These are phyloP conservation scores for Rostratula benghalensis DNA, from an alignment of 2,113 vertebrate genomes.

Conservation along the genomic window DNA sequence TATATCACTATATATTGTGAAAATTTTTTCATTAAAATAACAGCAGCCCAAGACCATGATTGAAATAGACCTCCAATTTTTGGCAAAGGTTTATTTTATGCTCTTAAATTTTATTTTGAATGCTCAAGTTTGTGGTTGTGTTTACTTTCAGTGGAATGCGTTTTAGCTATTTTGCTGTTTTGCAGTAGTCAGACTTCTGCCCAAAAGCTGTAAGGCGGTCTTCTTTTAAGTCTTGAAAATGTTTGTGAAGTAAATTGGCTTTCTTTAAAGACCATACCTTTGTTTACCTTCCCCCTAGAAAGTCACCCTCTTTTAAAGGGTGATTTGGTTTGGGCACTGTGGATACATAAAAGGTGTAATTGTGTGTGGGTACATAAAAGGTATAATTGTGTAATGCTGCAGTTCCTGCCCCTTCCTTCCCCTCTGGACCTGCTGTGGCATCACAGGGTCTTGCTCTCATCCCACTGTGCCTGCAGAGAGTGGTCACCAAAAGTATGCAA, in stretches of 20 bases:
- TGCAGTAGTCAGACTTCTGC: neutral
- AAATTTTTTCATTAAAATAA: neutral
- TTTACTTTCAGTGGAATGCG: neutral
- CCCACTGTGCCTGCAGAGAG: rapidly evolving
- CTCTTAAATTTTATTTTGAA: neutral
- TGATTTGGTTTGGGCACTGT: neutral
- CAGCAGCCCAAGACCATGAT: neutral
- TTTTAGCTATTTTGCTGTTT: neutral
- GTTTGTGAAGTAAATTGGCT: neutral
- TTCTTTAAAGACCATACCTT: neutral
- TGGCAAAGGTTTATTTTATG: neutral
- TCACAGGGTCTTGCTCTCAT: rapidly evolving
- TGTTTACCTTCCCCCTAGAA: neutral
- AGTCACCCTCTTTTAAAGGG: neutral
- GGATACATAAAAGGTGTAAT: neutral
- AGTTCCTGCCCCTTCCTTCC: neutral
- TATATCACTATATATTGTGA: neutral
- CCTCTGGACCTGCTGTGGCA: neutral
- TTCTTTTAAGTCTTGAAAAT: neutral
- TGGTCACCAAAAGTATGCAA: neutral
- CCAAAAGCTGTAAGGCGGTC: neutral
- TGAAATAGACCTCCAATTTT: neutral
- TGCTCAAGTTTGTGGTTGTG: neutral
- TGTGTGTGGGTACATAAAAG: neutral
- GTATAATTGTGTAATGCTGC: neutral